These are phyloP conservation scores for Psittacula echo DNA, from an alignment of 2,797 vertebrate genomes.

Conservation along the genomic window DNA sequence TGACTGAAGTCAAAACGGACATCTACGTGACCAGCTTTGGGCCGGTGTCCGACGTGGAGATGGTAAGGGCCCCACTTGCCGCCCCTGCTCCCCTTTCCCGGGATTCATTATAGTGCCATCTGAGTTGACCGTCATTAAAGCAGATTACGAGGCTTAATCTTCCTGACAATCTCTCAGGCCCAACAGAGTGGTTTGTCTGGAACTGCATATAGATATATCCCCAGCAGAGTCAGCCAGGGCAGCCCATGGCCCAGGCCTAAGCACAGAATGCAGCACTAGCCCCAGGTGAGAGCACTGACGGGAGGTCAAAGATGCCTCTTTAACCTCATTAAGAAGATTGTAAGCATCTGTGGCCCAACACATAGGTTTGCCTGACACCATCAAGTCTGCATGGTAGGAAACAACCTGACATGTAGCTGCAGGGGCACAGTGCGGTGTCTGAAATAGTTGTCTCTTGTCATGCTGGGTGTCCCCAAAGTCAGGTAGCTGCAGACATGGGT, in stretches of 20 bases:
- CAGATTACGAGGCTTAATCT: conserved; percentile 65
- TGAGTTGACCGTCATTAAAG: conserved; percentile 53
- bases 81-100: not conserved
- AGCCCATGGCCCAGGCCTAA: not conserved
- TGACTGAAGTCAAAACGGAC: conserved; percentile 98
- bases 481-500: not conserved
- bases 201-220: conserved; percentile 10
- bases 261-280: too few species aligned
- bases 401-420: not conserved
- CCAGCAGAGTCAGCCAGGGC: not conserved
- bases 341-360: not conserved
- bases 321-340: not conserved
- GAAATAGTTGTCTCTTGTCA: not conserved
- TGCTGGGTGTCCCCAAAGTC: not conserved
- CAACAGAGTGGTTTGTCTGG: not conserved
- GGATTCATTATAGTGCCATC: conserved; percentile 44
- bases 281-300: not conserved
- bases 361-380: not conserved
- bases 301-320: not conserved
- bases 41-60: conserved; percentile 97
- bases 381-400: not conserved
- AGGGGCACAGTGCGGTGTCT: not conserved
- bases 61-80: conserved; percentile 81
- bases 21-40: conserved; percentile 99
- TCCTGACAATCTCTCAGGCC: conserved; percentile 32